phyloP scores from a whole-genome alignment of 2,797 vertebrate genomes.

The Danio albolineatus region DNA sequence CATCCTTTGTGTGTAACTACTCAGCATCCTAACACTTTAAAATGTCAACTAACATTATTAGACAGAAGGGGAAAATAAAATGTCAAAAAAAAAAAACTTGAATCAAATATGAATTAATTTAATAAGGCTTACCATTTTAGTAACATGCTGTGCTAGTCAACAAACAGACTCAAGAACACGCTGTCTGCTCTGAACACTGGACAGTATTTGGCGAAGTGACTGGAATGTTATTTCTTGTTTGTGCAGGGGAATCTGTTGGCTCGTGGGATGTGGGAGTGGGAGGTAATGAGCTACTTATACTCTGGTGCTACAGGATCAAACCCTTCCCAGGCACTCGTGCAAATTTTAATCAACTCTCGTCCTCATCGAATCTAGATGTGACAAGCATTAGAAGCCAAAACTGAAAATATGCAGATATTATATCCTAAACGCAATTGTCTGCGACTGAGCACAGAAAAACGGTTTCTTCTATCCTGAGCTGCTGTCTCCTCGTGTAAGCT shows the following conservation, averaged over 20 bases:
- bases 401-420: neutral
- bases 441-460: neutral
- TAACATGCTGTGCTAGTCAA: conserved; percentile 1
- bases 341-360: conserved; percentile 40
- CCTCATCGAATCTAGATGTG: conserved; percentile 6
- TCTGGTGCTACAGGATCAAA: conserved; percentile 34
- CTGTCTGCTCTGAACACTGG: conserved; percentile 10
- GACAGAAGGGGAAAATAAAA: neutral
- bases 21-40: neutral
- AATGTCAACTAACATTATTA: neutral
- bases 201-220: conserved; percentile 19
- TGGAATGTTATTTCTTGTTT: conserved; percentile 43
- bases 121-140: neutral
- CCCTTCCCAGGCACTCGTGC: conserved; percentile 10
- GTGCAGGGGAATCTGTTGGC: conserved; percentile 32
- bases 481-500: conserved; percentile 10
- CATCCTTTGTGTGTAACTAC: no score
- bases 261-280: conserved; percentile 45
- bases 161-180: neutral
- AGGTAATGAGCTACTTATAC: conserved; percentile 39
- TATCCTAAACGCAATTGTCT: neutral
- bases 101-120: neutral
- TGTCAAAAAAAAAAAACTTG: neutral
- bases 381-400: neutral
- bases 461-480: conserved; percentile 14